Percentiles rank a stretch among this genome's conserved stretches.
These are phyloP conservation scores for Dicrurus megarhynchus DNA, from an alignment of 2,113 vertebrate species.

Conservation along the genomic window DNA sequence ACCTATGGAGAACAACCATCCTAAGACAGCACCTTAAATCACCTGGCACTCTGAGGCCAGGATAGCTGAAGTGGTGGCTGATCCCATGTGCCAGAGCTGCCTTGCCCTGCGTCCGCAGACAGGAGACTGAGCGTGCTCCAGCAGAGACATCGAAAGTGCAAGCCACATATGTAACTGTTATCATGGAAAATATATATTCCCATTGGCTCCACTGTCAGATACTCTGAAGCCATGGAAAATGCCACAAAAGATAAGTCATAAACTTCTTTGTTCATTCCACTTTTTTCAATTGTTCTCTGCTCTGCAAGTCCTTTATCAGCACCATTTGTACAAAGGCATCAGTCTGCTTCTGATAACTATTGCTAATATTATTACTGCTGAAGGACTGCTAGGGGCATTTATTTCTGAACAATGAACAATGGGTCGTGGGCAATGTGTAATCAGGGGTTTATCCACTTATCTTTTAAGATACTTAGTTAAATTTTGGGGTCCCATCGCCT, in stretches of 20 bases:
- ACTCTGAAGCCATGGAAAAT: conserved; percentile 51
- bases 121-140: background rate
- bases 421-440: background rate
- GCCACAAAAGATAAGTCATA: conserved; percentile 31
- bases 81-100: background rate
- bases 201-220: conserved; percentile 22
- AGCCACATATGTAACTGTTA: background rate
- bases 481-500: background rate
- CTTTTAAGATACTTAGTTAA: background rate
- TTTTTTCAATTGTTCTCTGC: conserved; percentile 8
- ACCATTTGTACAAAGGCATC: background rate
- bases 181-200: conserved; percentile 33
- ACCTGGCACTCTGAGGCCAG: background rate
- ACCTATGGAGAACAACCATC: background rate
- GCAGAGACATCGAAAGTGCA: background rate
- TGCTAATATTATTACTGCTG: background rate
- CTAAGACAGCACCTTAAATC: background rate
- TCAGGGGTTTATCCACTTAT: background rate
- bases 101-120: background rate
- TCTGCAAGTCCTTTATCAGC: background rate
- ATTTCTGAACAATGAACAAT: conserved; percentile 38
- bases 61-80: background rate
- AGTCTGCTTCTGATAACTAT: conserved; percentile 26
- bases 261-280: background rate
- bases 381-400: background rate